Evolutionary conservation across 2,797 vertebrate genomes (phyloP).

Genomic region (Diceros bicornis): DNA sequence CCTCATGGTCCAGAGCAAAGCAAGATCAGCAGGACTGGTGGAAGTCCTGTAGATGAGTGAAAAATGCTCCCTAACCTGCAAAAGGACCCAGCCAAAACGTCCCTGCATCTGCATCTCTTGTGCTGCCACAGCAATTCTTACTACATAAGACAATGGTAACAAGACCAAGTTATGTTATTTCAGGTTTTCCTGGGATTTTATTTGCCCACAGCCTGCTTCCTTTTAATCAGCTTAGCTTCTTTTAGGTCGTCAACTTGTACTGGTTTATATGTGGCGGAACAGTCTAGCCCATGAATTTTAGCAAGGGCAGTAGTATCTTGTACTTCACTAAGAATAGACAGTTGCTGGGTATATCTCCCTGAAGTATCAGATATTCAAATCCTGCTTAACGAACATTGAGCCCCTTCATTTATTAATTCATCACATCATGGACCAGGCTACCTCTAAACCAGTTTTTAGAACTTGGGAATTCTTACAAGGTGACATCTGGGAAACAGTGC

Average conservation of each 20-base stretch:
- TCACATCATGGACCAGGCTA: neutral
- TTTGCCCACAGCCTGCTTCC: neutral
- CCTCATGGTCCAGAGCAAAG: neutral
- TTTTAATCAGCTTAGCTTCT: neutral
- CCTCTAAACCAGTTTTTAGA: neutral
- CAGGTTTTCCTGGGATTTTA: neutral
- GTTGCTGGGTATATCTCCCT: neutral
- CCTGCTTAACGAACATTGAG: neutral
- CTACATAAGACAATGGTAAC: neutral
- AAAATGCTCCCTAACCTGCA: neutral
- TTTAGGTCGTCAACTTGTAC: neutral
- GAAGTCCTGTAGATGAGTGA: neutral
- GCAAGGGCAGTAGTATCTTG: neutral
- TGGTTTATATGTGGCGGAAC: neutral
- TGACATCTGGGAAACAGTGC: neutral
- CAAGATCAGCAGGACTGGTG: neutral
- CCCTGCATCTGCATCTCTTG: neutral
- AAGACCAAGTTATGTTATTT: neutral
- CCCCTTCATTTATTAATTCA: neutral
- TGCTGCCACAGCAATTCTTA: neutral
- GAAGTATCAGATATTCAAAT: neutral
- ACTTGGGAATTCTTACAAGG: neutral
- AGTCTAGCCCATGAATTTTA: neutral
- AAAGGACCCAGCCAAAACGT: neutral
- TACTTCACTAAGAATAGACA: neutral